Evolutionary conservation across 2,888 invertebrate species (phyloP).

Genomic region (Xestoiulus laeticollis): DNA sequence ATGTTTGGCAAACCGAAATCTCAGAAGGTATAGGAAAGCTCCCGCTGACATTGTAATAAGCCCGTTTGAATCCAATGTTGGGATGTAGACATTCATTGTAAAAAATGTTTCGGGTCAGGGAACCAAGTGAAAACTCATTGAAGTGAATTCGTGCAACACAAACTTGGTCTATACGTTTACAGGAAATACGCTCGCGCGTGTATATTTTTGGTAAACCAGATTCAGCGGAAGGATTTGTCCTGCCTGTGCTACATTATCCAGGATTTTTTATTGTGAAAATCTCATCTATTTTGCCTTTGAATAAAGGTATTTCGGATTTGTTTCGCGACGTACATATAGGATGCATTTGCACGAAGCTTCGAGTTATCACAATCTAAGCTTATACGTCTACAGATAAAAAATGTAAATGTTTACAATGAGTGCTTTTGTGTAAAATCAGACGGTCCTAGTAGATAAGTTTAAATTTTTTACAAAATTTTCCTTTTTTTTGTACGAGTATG

Average conservation of each 20-base stretch:
- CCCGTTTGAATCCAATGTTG: neutral
- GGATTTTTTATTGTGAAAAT: slow-evolving; percentile 16
- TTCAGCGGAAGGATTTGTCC: neutral
- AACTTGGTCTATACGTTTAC: neutral
- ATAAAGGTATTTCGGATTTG: neutral
- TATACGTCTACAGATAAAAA: neutral
- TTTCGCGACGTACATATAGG: neutral
- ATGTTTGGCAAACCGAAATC: neutral
- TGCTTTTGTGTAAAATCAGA: too few relatives aligned
- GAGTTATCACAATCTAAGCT: neutral
- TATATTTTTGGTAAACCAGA: neutral
- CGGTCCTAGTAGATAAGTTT: neutral
- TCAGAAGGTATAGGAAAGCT: neutral
- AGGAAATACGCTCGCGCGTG: neutral
- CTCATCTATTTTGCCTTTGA: slow-evolving; percentile 18
- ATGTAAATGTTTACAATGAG: neutral
- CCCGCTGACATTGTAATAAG: slow-evolving; percentile 6
- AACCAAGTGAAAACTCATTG: neutral
- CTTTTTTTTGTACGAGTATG: too few relatives aligned
- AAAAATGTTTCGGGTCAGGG: slow-evolving; percentile 4
- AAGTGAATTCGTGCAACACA: slow-evolving; percentile 11
- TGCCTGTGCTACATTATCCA: neutral
- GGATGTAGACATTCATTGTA: slow-evolving; percentile 3
- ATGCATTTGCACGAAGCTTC: neutral
- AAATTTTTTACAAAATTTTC: neutral